Conservation (phyloP, 1,140 invertebrate species). For the Apis cerana region DNA sequence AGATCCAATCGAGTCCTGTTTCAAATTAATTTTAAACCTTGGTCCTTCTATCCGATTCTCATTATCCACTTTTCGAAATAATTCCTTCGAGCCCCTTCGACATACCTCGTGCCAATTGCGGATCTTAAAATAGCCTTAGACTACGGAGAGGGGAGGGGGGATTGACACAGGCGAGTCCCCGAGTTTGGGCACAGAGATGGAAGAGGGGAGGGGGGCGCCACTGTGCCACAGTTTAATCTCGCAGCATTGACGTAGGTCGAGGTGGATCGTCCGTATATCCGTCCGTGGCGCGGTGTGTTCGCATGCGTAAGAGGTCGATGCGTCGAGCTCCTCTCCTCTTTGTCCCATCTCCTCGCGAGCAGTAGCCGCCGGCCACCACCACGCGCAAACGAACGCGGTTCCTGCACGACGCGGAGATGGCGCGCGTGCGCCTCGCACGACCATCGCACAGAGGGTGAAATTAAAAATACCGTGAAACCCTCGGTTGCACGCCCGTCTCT, state of each 20-base stretch:
- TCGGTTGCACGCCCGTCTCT: slow-evolving; percentile 18
- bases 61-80: too few species aligned
- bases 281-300: slow-evolving; percentile 4
- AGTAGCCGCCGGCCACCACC: too few species aligned
- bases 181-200: background rate
- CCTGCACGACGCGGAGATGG: too few species aligned
- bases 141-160: too few species aligned
- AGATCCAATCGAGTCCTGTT: too few species aligned
- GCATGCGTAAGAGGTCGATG: slow-evolving; percentile 24
- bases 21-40: too few species aligned
- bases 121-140: too few species aligned
- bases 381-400: background rate
- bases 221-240: slow-evolving; percentile 35
- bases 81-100: too few species aligned
- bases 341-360: slow-evolving; percentile 3
- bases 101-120: too few species aligned
- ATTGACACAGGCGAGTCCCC: too few species aligned
- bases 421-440: background rate
- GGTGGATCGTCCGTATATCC: slow-evolving; percentile 3
- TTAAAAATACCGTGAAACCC: slow-evolving; percentile 72
- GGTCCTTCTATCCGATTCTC: too few species aligned
- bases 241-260: slow-evolving; percentile 47
- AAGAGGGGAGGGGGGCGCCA: background rate
- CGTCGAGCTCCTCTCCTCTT: slow-evolving; percentile 17
- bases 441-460: slow-evolving; percentile 57